Evolutionary conservation across 2,113 vertebrate species (phyloP).

Genomic region (Campylomormyrus tamandua): DNA sequence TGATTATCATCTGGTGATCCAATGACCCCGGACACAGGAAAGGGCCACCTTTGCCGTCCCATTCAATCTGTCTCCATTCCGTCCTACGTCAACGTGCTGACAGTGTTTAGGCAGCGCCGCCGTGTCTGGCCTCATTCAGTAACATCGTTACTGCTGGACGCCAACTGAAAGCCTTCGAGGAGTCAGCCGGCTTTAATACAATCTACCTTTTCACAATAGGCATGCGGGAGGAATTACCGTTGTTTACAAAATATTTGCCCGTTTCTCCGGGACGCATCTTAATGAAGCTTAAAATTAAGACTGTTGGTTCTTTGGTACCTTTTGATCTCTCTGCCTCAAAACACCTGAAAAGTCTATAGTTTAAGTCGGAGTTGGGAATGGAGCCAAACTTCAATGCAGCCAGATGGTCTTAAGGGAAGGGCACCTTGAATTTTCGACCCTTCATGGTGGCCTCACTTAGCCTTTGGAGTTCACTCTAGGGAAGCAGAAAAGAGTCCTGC

Average conservation of each 20-base stretch:
- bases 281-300: neutral
- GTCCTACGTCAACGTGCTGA: neutral
- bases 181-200: neutral
- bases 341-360: neutral
- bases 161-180: neutral
- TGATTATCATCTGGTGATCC: neutral
- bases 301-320: neutral
- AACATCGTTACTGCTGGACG: neutral
- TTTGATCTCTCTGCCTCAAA: neutral
- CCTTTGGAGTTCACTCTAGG: neutral
- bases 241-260: neutral
- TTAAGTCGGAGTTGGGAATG: neutral
- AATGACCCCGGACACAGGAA: neutral
- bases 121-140: neutral
- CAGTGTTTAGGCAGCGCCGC: neutral
- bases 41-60: neutral
- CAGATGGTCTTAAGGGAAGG: neutral
- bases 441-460: neutral
- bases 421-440: neutral
- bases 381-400: neutral
- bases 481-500: neutral
- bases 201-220: neutral
- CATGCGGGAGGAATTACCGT: neutral
- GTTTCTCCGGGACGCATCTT: neutral
- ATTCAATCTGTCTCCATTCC: neutral